A percentile compares a stretch with the other conserved stretches of the same genome.
Evolutionary conservation across 2,888 invertebrate species (phyloP).

Genomic region (Sesia bembeciformis): DNA sequence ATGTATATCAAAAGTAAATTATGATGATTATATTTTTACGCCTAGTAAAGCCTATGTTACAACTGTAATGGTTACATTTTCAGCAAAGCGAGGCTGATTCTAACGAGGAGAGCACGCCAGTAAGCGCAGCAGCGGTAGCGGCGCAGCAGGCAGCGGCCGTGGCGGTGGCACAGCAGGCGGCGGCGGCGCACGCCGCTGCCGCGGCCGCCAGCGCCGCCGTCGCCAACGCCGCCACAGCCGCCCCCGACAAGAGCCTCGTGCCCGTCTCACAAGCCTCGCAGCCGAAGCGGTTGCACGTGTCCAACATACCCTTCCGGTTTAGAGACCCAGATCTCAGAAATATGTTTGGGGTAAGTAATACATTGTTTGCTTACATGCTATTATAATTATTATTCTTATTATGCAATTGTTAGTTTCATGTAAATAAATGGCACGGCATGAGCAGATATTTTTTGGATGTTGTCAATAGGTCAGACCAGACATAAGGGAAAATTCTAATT

Average conservation of each 20-base stretch:
- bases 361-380: neutral
- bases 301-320: constrained; percentile 99
- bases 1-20: too few species aligned
- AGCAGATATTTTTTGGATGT: constrained; percentile 11
- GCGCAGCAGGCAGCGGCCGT: constrained; percentile 53
- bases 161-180: constrained; percentile 58
- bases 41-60: too few species aligned
- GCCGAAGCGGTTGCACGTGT: constrained; percentile 97
- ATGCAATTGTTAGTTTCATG: neutral
- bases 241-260: constrained; percentile 68
- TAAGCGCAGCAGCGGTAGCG: constrained; percentile 59
- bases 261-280: constrained; percentile 73
- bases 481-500: constrained; percentile 14
- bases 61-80: constrained; percentile 4
- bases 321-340: constrained; percentile 98
- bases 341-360: constrained; percentile 95
- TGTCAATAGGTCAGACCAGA: constrained; percentile 6
- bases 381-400: neutral
- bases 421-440: constrained; percentile 23
- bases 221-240: constrained; percentile 40
- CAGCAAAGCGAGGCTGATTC: constrained; percentile 67
- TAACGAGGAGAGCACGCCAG: constrained; percentile 70
- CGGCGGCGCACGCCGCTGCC: constrained; percentile 65
- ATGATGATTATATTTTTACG: too few species aligned
- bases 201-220: constrained; percentile 43